Conservation (phyloP, 2,888 invertebrate genomes). For the Iphiclides podalirius region DNA sequence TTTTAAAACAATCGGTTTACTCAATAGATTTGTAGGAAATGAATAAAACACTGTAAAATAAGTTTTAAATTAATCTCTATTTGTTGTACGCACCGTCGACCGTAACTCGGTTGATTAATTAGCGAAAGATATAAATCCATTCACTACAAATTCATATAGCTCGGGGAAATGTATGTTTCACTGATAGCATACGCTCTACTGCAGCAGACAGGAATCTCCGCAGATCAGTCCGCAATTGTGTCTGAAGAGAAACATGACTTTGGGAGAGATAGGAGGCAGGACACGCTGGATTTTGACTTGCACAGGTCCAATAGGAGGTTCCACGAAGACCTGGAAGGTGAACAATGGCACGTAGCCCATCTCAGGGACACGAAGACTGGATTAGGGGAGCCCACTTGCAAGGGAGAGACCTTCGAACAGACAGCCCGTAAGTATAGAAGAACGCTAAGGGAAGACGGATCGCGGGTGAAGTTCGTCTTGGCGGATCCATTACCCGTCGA, state of each 20-base stretch:
- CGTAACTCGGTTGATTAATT: conserved; percentile 1
- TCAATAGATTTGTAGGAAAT: too few species aligned
- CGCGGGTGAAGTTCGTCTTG: conserved; percentile 47
- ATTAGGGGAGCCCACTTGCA: conserved; percentile 35
- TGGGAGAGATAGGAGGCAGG: conserved; percentile 19
- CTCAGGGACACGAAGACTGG: conserved; percentile 40
- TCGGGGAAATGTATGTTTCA: too few species aligned
- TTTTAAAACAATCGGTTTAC: too few species aligned
- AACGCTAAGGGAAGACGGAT: conserved; percentile 44
- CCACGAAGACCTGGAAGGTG: conserved; percentile 39
- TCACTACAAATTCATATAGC: neutral
- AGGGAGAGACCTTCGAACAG: conserved; percentile 43
- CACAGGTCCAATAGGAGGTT: conserved; percentile 37
- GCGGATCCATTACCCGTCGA: conserved; percentile 41
- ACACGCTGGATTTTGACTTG: conserved; percentile 23
- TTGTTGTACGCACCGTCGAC: conserved; percentile 8
- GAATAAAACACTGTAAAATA: too few species aligned
- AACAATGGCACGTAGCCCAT: conserved; percentile 52
- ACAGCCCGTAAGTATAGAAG: conserved; percentile 42
- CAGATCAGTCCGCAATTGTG: neutral
- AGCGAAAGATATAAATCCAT: neutral
- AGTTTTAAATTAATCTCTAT: too few species aligned
- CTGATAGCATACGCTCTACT: too few species aligned
- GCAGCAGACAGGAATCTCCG: neutral
- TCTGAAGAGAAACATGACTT: conserved; percentile 26